These are phyloP conservation scores for Cephus spinipes DNA, from an alignment of 2,888 invertebrate species.

Conservation along the genomic window DNA sequence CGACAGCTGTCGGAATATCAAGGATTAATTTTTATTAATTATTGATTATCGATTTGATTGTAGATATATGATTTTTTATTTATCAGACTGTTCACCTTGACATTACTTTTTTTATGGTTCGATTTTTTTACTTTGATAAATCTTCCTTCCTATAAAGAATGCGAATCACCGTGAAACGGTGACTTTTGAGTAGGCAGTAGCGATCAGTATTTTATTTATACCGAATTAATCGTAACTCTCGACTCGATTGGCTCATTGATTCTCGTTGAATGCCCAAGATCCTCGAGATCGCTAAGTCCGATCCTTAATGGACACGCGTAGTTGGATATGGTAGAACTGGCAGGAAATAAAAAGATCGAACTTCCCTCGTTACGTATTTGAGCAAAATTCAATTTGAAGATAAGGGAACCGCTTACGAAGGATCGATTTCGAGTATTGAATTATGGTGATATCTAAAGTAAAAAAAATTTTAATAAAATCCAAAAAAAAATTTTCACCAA, in stretches of 20 bases:
- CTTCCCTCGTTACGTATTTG: background rate
- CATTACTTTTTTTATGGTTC: background rate
- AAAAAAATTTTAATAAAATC: background rate
- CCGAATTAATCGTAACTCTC: background rate
- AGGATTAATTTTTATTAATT: background rate
- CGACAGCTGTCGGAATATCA: background rate
- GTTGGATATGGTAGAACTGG: background rate
- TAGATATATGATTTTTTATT: no score
- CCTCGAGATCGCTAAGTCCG: background rate
- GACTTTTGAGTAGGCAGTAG: background rate
- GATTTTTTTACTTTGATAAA: background rate
- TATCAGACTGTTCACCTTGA: background rate
- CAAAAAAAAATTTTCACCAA: no score
- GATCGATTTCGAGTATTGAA: background rate
- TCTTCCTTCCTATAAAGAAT: background rate
- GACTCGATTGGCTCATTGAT: constrained; percentile 37
- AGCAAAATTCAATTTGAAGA: background rate
- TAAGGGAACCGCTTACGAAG: background rate
- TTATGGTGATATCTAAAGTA: background rate
- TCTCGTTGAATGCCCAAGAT: constrained; percentile 38
- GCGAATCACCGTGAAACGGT: background rate
- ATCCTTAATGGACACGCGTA: background rate
- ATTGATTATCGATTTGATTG: background rate
- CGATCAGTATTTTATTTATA: background rate
- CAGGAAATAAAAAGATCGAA: background rate